phyloP scores from a whole-genome alignment of 1,140 invertebrate species.

The Whitmania pigra region DNA sequence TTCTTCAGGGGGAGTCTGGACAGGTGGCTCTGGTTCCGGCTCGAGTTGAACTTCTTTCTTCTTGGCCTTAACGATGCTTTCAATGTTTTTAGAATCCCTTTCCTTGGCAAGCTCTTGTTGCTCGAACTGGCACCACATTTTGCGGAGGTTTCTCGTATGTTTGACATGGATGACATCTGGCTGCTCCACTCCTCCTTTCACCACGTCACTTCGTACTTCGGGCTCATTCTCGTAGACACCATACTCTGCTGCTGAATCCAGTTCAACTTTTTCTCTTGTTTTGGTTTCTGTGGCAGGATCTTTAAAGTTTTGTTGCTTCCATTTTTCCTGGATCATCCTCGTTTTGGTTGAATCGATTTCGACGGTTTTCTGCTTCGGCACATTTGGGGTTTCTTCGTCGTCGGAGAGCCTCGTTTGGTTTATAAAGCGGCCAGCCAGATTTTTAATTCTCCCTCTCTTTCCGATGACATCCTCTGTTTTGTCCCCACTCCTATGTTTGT shows the following conservation, averaged over 20 bases:
- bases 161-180: slow-evolving; percentile 15
- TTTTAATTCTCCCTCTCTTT: slow-evolving; percentile 17
- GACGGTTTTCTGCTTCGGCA: slow-evolving; percentile 11
- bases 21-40: neutral
- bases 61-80: slow-evolving; percentile 9
- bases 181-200: slow-evolving; percentile 5
- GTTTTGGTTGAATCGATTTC: slow-evolving; percentile 1
- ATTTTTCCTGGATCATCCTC: slow-evolving; percentile 5
- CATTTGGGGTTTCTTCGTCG: neutral
- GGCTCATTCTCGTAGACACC: slow-evolving; percentile 19
- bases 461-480: slow-evolving; percentile 19
- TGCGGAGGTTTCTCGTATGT: slow-evolving; percentile 14
- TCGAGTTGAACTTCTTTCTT: slow-evolving; percentile 16
- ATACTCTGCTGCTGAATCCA: slow-evolving; percentile 16
- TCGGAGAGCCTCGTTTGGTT: neutral
- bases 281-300: neutral
- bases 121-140: slow-evolving; percentile 20
- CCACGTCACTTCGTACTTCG: slow-evolving; percentile 19
- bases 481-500: slow-evolving; percentile 10
- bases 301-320: slow-evolving; percentile 13
- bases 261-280: slow-evolving; percentile 8
- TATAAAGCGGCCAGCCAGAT: slow-evolving; percentile 11
- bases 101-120: slow-evolving; percentile 6
- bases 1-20: slow-evolving; percentile 4
- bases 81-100: neutral